phyloP scores from a whole-genome alignment of 64 coral and sea anemone species.

The Catalaphyllia jardinei region DNA sequence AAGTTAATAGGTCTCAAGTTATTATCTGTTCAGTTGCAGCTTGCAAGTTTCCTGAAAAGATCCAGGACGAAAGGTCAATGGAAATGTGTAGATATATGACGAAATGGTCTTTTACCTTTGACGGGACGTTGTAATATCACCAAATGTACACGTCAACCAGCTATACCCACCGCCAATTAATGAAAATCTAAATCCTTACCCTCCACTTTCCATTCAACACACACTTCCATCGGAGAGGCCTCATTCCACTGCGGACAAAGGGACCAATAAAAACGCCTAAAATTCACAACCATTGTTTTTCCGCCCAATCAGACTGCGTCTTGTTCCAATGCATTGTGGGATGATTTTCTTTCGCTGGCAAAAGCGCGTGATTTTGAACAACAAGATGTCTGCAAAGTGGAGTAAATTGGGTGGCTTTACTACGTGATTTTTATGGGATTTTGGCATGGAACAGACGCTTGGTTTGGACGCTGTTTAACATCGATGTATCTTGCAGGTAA shows the following conservation, averaged over 20 bases:
- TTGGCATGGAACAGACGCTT: slow-evolving; percentile 41
- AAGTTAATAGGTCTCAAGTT: too few relatives aligned
- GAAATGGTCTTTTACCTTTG: neutral
- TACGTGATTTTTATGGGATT: slow-evolving; percentile 85
- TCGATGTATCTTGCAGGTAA: slow-evolving; percentile 52
- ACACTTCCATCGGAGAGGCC: neutral
- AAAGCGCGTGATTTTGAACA: slow-evolving; percentile 99
- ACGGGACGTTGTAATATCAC: neutral
- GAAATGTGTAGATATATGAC: neutral
- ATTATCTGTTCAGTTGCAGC: too few relatives aligned
- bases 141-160: neutral
- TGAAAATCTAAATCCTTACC: neutral
- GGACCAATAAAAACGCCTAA: slow-evolving; percentile 58
- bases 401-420: slow-evolving; percentile 68
- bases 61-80: too few relatives aligned
- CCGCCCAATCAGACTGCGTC: slow-evolving; percentile 62
- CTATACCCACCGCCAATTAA: neutral
- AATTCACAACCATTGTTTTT: neutral
- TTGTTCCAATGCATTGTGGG: slow-evolving; percentile 77
- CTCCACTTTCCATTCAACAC: neutral
- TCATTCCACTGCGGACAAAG: neutral
- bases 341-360: slow-evolving; percentile 94
- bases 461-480: slow-evolving; percentile 40
- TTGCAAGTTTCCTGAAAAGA: too few relatives aligned
- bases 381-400: slow-evolving; percentile 92